A percentile compares a stretch with the other conserved stretches of the same genome.
Evolutionary conservation across 1,140 invertebrate species (phyloP).

Genomic region (Eufriesea mexicana): DNA sequence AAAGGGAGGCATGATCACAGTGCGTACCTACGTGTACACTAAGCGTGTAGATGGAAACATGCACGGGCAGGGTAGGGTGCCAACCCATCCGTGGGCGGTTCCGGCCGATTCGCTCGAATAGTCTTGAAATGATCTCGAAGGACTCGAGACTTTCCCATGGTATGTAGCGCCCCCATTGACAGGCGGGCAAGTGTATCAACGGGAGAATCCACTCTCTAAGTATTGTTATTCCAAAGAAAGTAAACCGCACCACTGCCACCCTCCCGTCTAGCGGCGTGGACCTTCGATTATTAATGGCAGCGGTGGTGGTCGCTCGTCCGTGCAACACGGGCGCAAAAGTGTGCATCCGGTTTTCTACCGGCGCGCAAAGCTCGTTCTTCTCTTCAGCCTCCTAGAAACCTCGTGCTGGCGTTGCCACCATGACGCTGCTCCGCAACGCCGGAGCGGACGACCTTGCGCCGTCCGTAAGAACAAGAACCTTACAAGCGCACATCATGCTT

Average conservation of each 20-base stretch:
- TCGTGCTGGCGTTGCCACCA: constrained; percentile 62
- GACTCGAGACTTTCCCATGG: constrained; percentile 48
- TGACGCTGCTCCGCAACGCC: constrained; percentile 15
- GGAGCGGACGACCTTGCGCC: constrained; percentile 71
- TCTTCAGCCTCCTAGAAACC: constrained; percentile 36
- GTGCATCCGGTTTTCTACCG: constrained; percentile 71
- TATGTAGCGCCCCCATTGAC: constrained; percentile 38
- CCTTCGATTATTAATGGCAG: constrained; percentile 74
- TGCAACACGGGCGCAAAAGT: constrained; percentile 65
- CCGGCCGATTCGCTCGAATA: constrained; percentile 57
- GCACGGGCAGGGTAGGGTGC: constrained; percentile 46
- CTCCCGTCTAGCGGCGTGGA: constrained; percentile 30
- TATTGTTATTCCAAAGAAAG: constrained; percentile 67
- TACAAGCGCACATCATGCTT: constrained; percentile 5
- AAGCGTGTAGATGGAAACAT: not conserved
- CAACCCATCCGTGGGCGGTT: constrained; percentile 57
- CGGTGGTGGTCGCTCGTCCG: constrained; percentile 61
- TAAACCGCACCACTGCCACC: constrained; percentile 53
- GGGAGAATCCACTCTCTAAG: constrained; percentile 13
- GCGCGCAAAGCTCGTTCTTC: constrained; percentile 18
- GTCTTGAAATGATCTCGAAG: constrained; percentile 39
- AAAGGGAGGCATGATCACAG: not conserved
- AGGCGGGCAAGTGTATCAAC: constrained; percentile 38
- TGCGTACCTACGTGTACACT: not conserved
- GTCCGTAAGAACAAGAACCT: constrained; percentile 48